These are phyloP conservation scores for Toxotes jaculatrix DNA, from an alignment of 2,113 vertebrate genomes.

Conservation along the genomic window DNA sequence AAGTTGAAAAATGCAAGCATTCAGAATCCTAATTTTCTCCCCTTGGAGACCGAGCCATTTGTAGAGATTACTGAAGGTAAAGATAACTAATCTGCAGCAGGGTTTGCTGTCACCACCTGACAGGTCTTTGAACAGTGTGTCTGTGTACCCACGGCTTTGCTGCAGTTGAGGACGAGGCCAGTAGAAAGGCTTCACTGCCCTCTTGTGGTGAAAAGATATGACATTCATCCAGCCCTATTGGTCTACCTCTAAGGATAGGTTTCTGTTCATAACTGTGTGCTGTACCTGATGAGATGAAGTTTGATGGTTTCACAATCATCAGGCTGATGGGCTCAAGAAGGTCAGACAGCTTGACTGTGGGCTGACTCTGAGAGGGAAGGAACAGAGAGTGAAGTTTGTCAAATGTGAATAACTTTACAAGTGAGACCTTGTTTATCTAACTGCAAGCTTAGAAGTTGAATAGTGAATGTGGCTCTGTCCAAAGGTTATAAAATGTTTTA, in stretches of 20 bases:
- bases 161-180: conserved; percentile 28
- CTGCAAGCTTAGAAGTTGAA: too few species aligned
- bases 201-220: conserved; percentile 71
- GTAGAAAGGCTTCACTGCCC: conserved; percentile 78
- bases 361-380: conserved; percentile 72
- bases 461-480: too few species aligned
- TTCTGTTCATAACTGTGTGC: neutral
- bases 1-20: conserved; percentile 30
- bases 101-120: conserved; percentile 43
- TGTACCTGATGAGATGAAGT: conserved; percentile 88
- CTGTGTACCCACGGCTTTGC: neutral
- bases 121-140: conserved; percentile 45
- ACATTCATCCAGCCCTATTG: neutral
- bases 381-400: too few species aligned
- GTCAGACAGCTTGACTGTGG: conserved; percentile 83
- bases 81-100: conserved; percentile 56
- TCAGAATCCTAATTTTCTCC: conserved; percentile 30
- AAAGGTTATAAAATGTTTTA: too few species aligned
- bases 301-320: conserved; percentile 89
- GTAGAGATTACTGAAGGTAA: conserved; percentile 21
- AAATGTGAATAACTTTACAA: too few species aligned
- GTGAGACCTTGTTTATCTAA: too few species aligned
- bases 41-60: conserved; percentile 32
- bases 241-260: neutral
- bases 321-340: conserved; percentile 83